Conservation (phyloP, 2,888 invertebrate genomes). For the Phyllotreta cruciferae region DNA sequence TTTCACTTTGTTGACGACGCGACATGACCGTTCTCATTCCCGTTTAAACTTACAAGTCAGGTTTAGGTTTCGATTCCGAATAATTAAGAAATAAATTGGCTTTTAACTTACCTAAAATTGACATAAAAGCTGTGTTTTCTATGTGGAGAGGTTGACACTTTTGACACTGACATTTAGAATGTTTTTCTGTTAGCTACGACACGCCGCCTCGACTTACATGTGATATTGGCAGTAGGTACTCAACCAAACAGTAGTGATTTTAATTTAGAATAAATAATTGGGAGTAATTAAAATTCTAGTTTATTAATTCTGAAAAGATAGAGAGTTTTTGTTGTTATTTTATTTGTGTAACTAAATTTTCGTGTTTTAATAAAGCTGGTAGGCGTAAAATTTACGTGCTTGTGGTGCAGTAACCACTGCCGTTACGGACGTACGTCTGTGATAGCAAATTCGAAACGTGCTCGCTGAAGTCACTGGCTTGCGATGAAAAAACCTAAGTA, state of each 20-base stretch:
- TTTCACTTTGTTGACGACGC: constrained; percentile 41
- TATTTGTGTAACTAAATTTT: too few relatives aligned
- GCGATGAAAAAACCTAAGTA: constrained; percentile 4
- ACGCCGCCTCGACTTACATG: too few relatives aligned
- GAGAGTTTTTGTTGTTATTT: too few relatives aligned
- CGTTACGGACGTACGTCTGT: not conserved
- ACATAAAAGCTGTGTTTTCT: constrained; percentile 35
- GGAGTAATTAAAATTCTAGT: too few relatives aligned
- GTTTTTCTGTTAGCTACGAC: constrained; percentile 27
- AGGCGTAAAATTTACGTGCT: not conserved
- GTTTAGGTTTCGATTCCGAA: constrained; percentile 16
- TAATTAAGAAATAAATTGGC: constrained; percentile 31
- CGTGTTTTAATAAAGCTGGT: too few relatives aligned
- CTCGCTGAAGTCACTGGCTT: not conserved
- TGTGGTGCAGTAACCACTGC: not conserved
- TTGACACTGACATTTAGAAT: constrained; percentile 35
- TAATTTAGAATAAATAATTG: too few relatives aligned
- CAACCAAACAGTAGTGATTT: too few relatives aligned
- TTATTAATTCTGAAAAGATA: too few relatives aligned
- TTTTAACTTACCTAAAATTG: constrained; percentile 42
- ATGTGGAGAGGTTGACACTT: constrained; percentile 18
- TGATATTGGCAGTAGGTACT: too few relatives aligned
- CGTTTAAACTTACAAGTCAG: not conserved
- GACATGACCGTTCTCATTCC: constrained; percentile 33
- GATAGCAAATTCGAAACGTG: not conserved